phyloP scores from a whole-genome alignment of 2,888 invertebrate species.

The Scelioninae gen. 1 region DNA sequence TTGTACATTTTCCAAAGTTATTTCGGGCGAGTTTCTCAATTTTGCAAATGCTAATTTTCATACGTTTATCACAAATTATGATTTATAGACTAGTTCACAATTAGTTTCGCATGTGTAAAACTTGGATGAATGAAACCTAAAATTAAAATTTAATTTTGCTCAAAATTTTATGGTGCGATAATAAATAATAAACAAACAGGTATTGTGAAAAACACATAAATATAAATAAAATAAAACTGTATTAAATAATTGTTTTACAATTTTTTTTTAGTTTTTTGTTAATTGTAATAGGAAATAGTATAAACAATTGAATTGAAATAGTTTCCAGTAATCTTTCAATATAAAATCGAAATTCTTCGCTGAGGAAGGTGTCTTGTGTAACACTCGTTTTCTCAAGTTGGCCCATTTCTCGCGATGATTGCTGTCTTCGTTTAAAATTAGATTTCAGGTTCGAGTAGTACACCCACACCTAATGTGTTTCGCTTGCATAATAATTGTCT shows the following conservation, averaged over 20 bases:
- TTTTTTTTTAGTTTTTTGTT: too few species aligned
- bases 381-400: conserved; percentile 73
- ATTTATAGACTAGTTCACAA: conserved; percentile 34
- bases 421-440: conserved; percentile 78
- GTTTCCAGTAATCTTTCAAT: conserved; percentile 11
- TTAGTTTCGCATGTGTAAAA: conserved; percentile 13
- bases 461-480: conserved; percentile 51
- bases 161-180: too few species aligned
- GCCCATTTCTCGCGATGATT: conserved; percentile 75
- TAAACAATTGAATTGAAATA: not conserved
- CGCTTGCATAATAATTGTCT: conserved; percentile 37
- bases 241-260: too few species aligned
- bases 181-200: too few species aligned
- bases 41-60: conserved; percentile 44
- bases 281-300: not conserved
- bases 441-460: conserved; percentile 73
- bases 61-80: conserved; percentile 38
- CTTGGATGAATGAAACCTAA: not conserved
- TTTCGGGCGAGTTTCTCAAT: conserved; percentile 40
- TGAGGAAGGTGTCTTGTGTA: conserved; percentile 60
- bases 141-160: too few species aligned
- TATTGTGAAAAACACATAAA: too few species aligned
- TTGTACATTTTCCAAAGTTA: conserved; percentile 58
- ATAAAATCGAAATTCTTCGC: conserved; percentile 28
- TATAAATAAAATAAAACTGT: too few species aligned